Base-by-base conservation (phyloP, 1,140 invertebrate species). In the Mercenaria mercenaria region DNA sequence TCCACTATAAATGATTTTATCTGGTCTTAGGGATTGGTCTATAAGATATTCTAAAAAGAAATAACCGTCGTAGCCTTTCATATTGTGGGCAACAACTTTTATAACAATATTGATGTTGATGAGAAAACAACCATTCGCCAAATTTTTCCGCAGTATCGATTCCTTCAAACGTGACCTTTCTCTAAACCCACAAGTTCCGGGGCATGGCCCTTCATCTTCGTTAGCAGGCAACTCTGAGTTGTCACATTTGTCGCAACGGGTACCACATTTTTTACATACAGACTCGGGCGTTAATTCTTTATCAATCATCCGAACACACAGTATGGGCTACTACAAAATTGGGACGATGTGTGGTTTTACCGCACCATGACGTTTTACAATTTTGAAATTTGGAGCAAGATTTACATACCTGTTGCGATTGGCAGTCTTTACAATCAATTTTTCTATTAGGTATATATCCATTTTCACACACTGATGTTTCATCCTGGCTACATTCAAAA, bases 321-420 rank as follows among this genome's bases (percentile, higher is more conserved):
- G n/a, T 79, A 37, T 79, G 69, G 26, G 81, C 81, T 11, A 86
- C 74, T 6, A 90, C 89, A 37, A 67, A 85, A 86, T 90, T 86
- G 8, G 82, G 69, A 26, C 29, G 18, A 59, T 89, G 87, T 18
- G 39, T 56, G 29, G 69, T 23, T 43, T 77, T 61, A 8, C 69
- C 81, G 56, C 80, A 83, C 80, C 69, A 76, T 13, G 52, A 77
- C 20, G 34, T 34, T 20, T 29, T 41, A 84, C 81, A 90, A 32
- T 61, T 4, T 77, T 77, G 52, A 77, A 80, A 84, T 43, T 37
- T 74, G 20, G 64, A 80, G 41, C 79, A 59, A 20, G 41, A 34
- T 59, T 39, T 76, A 76, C 67, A 76, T 39, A 47, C n/a, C 29
- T 59, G 23, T 67, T 72, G 18, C 15, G 47, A 29, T 64, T 82